Conservation (phyloP, 2,888 invertebrate species). For the Amiota mariae region DNA sequence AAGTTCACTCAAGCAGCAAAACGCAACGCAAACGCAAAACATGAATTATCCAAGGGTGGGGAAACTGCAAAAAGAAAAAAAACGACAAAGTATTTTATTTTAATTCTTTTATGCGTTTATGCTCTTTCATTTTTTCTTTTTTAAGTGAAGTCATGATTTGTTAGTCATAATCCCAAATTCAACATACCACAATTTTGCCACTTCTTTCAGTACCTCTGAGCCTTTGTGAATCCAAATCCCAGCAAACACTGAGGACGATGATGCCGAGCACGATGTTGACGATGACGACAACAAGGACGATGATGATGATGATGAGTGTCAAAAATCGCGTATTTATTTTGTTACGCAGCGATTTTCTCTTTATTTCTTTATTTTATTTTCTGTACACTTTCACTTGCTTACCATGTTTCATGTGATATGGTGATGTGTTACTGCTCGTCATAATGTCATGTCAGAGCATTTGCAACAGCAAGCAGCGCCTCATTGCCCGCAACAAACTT, state of each 20-base stretch:
- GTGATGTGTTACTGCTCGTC: neutral
- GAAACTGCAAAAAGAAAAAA: neutral
- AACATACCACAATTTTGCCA: neutral
- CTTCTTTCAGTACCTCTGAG: too few species aligned
- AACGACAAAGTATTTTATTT: slow-evolving; percentile 1
- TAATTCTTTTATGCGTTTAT: slow-evolving; percentile 18
- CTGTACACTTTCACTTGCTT: neutral
- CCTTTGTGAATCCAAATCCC: too few species aligned
- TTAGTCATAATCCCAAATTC: neutral
- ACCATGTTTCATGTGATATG: neutral
- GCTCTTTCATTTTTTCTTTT: neutral
- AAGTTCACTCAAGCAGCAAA: neutral
- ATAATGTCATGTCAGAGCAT: slow-evolving; percentile 2
- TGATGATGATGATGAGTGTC: slow-evolving; percentile 15
- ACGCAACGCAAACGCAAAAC: neutral
- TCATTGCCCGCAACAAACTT: slow-evolving; percentile 16
- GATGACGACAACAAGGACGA: too few species aligned
- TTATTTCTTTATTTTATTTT: neutral
- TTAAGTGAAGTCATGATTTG: slow-evolving; percentile 19
- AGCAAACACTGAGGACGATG: too few species aligned
- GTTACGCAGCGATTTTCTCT: slow-evolving; percentile 9
- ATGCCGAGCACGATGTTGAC: too few species aligned
- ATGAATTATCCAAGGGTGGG: neutral
- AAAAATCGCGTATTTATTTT: slow-evolving; percentile 21
- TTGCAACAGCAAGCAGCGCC: slow-evolving; percentile 1